Evolutionary conservation across 2,888 invertebrate species (phyloP).

Genomic region (Embidobia sp.): DNA sequence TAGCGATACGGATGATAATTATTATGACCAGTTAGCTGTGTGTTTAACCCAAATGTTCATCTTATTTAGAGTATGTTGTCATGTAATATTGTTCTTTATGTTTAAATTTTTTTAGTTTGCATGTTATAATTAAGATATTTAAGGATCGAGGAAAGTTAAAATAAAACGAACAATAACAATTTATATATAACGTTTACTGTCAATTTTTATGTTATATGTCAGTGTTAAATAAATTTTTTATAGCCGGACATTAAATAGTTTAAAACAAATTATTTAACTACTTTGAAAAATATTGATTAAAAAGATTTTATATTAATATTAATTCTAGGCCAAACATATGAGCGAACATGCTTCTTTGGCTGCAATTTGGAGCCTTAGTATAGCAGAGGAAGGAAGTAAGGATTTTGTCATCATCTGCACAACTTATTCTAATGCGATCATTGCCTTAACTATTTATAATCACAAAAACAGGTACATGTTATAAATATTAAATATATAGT

Average conservation of each 20-base stretch:
- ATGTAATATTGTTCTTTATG: too few relatives aligned
- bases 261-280: slow-evolving; percentile 79
- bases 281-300: slow-evolving; percentile 77
- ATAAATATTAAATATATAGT: too few relatives aligned
- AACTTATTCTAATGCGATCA: slow-evolving; percentile 83
- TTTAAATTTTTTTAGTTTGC: too few relatives aligned
- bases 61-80: slow-evolving; percentile 79
- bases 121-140: too few relatives aligned
- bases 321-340: slow-evolving; percentile 73
- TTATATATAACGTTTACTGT: too few relatives aligned
- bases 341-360: slow-evolving; percentile 83
- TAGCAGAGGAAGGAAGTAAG: slow-evolving; percentile 82
- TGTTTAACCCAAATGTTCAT: slow-evolving; percentile 80
- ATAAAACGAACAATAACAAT: too few relatives aligned
- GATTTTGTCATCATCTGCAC: slow-evolving; percentile 83
- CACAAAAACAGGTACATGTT: slow-evolving; percentile 71
- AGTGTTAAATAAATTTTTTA: too few relatives aligned
- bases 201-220: too few relatives aligned
- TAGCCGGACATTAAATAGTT: too few relatives aligned
- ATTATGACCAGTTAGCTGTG: slow-evolving; percentile 81
- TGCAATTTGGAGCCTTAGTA: slow-evolving; percentile 84
- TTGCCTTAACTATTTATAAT: slow-evolving; percentile 73
- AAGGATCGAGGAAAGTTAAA: too few relatives aligned
- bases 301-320: neutral
- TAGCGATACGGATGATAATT: slow-evolving; percentile 77